phyloP scores from a whole-genome alignment of 2,113 vertebrate genomes.

The Rhizomys pruinosus region DNA sequence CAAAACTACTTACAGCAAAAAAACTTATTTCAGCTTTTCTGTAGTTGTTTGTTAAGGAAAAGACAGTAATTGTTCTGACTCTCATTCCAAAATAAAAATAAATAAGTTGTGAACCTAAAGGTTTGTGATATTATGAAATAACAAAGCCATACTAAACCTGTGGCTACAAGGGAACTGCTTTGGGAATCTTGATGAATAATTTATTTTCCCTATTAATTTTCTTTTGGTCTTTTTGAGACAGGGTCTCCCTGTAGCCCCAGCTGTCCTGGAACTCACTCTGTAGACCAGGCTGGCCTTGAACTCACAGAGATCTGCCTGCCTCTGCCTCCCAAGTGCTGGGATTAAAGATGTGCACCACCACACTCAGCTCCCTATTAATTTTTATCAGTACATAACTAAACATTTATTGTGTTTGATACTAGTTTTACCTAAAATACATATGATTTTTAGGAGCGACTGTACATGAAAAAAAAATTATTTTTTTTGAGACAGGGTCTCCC shows the following conservation, averaged over 20 bases:
- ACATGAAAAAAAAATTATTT: no score
- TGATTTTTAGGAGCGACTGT: no score
- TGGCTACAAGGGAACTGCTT: background rate
- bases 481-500: no score
- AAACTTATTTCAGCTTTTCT: constrained; percentile 52
- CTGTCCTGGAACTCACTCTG: no score
- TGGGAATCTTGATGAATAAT: background rate
- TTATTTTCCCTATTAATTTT: constrained; percentile 18
- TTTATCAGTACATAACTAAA: constrained; percentile 10
- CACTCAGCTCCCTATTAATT: background rate
- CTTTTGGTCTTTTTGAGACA: no score
- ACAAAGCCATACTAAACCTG: background rate
- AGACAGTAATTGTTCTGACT: constrained; percentile 11
- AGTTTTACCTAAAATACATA: constrained; percentile 54
- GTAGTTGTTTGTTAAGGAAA: constrained; percentile 50
- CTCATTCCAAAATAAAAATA: background rate
- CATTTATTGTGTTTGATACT: constrained; percentile 1
- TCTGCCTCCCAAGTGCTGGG: no score
- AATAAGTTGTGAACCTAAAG: background rate
- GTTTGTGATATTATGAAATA: constrained; percentile 2
- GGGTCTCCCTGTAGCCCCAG: no score
- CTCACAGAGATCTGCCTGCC: no score
- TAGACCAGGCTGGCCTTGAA: no score
- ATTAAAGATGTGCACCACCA: no score
- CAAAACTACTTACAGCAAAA: background rate